Evolutionary conservation across 2,888 invertebrate species (phyloP), one percentile per base, ranked within the genome.

Genomic region (Rhagium mordax): DNA sequence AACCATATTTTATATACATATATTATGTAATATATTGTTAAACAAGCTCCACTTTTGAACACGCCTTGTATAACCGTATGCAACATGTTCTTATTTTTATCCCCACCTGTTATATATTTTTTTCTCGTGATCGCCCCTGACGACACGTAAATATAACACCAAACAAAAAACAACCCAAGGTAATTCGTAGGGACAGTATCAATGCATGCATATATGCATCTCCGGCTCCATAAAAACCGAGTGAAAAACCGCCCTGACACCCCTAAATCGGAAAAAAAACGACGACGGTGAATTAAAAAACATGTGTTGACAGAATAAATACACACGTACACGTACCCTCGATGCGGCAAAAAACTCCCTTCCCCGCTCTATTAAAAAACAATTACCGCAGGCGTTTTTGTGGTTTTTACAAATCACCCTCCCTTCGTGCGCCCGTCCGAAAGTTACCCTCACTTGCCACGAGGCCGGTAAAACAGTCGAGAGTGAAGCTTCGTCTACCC

Each of bases 371-470:
- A 84, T 85, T 84, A 85, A 85, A 85, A 84, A 84, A 83, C 84
- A 82, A 85, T 86, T 84, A 85, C 77, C 21, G 74, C 72, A 80
- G 81, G 79, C 71, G 78, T 80, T 83, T 83, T 82, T 83, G 84
- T 75, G 85, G 85, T 84, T 85, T 85, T 84, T 83, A 78, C 74
- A 79, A 83, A 81, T 82, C 82, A 81, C 83, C 83, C 83, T 81
- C 76, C 78, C 69, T 65, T 71, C 21, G 61, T 60, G 20, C 72
- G 70, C 61, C 66, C 74, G 71, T 73, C 76, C 66, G 16, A 21
- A n/a, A 62, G 57, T 24, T 62, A 21, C 61, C 60, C 20, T 53
- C 6, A 60, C 49, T 29, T 18, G 16, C 2, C 8, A 21, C 8
- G 5, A 27, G 20, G 60, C 16, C 21, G 60, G 33, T 61, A 49